These are phyloP conservation scores for Euwallacea fornicatus DNA, from an alignment of 1,140 invertebrate species.

Conservation along the genomic window DNA sequence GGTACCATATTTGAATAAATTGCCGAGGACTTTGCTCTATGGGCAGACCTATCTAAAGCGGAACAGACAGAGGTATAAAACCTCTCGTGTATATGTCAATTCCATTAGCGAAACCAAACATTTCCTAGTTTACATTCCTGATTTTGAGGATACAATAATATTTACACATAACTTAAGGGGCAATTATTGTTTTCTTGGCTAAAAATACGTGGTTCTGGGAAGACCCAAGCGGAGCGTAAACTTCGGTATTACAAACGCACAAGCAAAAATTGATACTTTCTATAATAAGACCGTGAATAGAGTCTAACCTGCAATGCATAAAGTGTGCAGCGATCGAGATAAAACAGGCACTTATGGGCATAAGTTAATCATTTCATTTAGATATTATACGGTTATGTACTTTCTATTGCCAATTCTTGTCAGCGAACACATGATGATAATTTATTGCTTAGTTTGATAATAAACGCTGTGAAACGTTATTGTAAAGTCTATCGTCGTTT, in stretches of 20 bases:
- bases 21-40: background rate
- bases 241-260: background rate
- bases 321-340: background rate
- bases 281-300: background rate
- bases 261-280: background rate
- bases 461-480: too few relatives aligned
- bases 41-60: background rate
- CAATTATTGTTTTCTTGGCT: conserved; percentile 3
- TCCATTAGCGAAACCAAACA: conserved; percentile 2
- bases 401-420: too few relatives aligned
- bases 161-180: background rate
- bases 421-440: too few relatives aligned
- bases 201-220: background rate
- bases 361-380: background rate
- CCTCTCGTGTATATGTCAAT: background rate
- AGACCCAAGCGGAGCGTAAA: background rate
- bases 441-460: too few relatives aligned
- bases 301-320: background rate
- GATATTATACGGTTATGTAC: too few relatives aligned
- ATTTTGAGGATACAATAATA: background rate
- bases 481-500: too few relatives aligned
- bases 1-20: background rate
- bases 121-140: background rate
- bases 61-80: background rate
- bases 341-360: background rate